Base-by-base conservation (phyloP, 2,888 invertebrate genomes). In the Diadegma fenestrale region DNA sequence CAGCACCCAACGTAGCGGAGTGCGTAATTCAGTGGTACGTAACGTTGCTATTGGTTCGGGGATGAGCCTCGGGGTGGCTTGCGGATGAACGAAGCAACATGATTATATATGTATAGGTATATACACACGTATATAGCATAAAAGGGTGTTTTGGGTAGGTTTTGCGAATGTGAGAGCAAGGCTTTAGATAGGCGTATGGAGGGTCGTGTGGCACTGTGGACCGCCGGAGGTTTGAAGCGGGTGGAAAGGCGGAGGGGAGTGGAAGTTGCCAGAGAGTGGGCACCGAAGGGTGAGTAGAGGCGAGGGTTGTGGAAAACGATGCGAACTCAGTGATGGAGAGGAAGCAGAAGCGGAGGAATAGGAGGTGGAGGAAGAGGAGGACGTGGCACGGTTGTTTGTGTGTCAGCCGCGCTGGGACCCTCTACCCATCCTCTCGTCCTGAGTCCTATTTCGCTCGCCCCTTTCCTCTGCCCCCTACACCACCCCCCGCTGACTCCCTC, bases 371-470 rank as follows among this genome's bases (percentile, higher is more conserved):
- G 87, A 66, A 77, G 82, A 86, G 85, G 88, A 87, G 88, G 87
- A 87, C 88, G 89, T 89, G 89, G 90, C 89, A 89, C 89, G 91
- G 91, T 92, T 92, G 93, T 93, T 93, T 93, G 93, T 93, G 93
- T 94, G 93, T 93, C 93, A 94, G 93, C 91, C 93, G 92, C 93
- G 90, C 91, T 92, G 93, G 92, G 92, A 92, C 91, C 90, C 85
- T 87, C 87, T 58, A 78, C 84, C 78, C 86, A 82, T 84, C 82
- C 86, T 76, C 71, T 82, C 61, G 33, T 75, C 71, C 82, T 73
- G 73, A 77, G 85, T 85, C 77, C 86, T 85, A 80, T 84, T 61
- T 80, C 85, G 64, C 75, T 78, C 75, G n/a, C 45, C 19, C 33
- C 43, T 48, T 48, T 83, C 80, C 61, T 37, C 45, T 30, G 6